Base-by-base conservation (phyloP, 2,797 vertebrate species). In the Galago senegalensis region DNA sequence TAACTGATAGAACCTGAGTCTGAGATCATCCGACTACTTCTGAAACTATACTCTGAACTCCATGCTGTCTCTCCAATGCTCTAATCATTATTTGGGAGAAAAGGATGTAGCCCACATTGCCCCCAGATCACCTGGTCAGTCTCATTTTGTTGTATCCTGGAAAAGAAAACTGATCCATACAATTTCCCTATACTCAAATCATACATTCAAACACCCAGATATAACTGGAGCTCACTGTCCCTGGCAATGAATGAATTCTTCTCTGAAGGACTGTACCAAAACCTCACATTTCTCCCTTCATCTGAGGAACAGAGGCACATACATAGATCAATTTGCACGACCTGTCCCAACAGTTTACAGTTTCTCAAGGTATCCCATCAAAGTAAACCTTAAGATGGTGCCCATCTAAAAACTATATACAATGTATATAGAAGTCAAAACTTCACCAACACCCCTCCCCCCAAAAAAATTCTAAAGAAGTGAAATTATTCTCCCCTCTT, bases 11-110 rank as follows among this genome's bases (percentile, higher is more conserved):
- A 65, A 29, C 21, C 40, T 49, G 5, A 76, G 21, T 72, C 49
- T n/a, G 76, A 95, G 72, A 81, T 49, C 46, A 56, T 67, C 72
- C 76, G 43, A 49, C 34, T 69, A 27, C 87, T 82, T 87, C 69
- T 49, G 75, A 69, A 81, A 53, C 40, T 85, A 12, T 43, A 21
- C 37, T 86, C 21, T 21, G 9, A 40, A 83, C 2, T 40, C 58
- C 27, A 0, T n/a, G 12, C 43, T 40, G 27, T 72, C 40, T 80
- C 81, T 83, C 63, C 43, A 16, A 67, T 58, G 46, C 31, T 53
- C n/a, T 79, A 46, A 27, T 14, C 20, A 65, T 49, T 61, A 16
- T 46, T 90, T 43, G 46, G 46, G 46, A 95, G 70, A 53, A 73
- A 85, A 88, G 75, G 40, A 18, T 61, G 0, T 37, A 53, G 37